Percentiles rank a stretch among this genome's conserved stretches.
Conservation (phyloP, 2,888 invertebrate genomes). For the Melanostoma scalare region DNA sequence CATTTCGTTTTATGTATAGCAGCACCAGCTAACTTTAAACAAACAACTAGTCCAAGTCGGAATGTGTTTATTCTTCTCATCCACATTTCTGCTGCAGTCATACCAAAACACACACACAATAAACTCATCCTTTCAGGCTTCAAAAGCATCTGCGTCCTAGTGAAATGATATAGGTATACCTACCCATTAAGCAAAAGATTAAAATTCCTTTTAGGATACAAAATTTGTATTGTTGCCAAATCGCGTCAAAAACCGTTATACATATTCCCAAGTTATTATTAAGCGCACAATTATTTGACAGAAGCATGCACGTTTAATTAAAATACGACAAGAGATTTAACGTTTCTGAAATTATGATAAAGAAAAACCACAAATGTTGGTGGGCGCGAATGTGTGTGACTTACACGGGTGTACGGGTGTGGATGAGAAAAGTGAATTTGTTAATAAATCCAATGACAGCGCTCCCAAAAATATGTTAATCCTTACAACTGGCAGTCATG, state of each 20-base stretch:
- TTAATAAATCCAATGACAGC: constrained; percentile 52
- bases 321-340: constrained; percentile 42
- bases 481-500: constrained; percentile 40
- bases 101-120: too few relatives aligned
- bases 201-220: neutral
- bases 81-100: too few relatives aligned
- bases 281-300: constrained; percentile 51
- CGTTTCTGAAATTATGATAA: constrained; percentile 30
- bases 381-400: neutral
- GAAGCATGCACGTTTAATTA: constrained; percentile 57
- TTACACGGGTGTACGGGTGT: neutral
- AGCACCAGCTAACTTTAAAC: too few relatives aligned
- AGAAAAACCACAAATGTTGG: neutral
- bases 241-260: constrained; percentile 2
- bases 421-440: neutral
- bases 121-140: neutral
- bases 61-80: too few relatives aligned
- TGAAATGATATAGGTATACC: neutral
- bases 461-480: constrained; percentile 54
- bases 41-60: too few relatives aligned
- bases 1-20: too few relatives aligned
- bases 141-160: neutral
- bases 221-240: constrained; percentile 9
- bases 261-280: constrained; percentile 39
- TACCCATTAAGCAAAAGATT: neutral